Evolutionary conservation across 2,797 vertebrate genomes (phyloP), one percentile per base, ranked within the genome.

Genomic region (Anniella stebbinsi): DNA sequence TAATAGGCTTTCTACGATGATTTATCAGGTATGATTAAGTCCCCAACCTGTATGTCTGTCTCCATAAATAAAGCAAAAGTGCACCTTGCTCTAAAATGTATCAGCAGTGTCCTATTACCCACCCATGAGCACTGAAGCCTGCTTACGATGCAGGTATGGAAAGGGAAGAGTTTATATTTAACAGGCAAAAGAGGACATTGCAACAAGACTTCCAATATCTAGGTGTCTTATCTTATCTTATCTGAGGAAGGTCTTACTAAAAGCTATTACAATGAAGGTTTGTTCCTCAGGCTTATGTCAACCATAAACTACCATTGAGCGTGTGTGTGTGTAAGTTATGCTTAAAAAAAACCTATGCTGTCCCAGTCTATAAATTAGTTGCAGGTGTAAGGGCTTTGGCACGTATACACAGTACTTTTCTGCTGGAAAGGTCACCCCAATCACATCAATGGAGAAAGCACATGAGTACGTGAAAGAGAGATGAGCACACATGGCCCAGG

Each of bases 11-110:
- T 96, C 96, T 92, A 95, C 97, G 96, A 96, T 97, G 97, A 98
- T 98, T 97, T 97, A 97, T 97, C 97, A 97, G 95, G 97, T 97
- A 97, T 97, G 97, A 97, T 97, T 97, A 98, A 97, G 95, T 96
- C 95, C 96, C 97, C 90, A 81, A 96, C 96, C 96, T 95, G 96
- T 94, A 96, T 89, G 96, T 96, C 97, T 96, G 96, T 97, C 97
- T 97, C 97, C 97, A 97, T 98, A 98, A 98, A 97, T 97, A 97
- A 97, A 97, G 96, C 96, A 97, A 95, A 97, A 97, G 94, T 97
- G 97, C 97, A 97, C 97, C 97, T 98, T 97, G 95, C 97, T 97
- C 96, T 96, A 93, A 97, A 97, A 95, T 92, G 48, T 95, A 96
- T 96, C 96, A 95, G 96, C 94, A 96, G 96, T 95, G 96, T 98